Evolutionary conservation across 2,797 vertebrate genomes (phyloP).

Genomic region (Paedocypris micromegethes): DNA sequence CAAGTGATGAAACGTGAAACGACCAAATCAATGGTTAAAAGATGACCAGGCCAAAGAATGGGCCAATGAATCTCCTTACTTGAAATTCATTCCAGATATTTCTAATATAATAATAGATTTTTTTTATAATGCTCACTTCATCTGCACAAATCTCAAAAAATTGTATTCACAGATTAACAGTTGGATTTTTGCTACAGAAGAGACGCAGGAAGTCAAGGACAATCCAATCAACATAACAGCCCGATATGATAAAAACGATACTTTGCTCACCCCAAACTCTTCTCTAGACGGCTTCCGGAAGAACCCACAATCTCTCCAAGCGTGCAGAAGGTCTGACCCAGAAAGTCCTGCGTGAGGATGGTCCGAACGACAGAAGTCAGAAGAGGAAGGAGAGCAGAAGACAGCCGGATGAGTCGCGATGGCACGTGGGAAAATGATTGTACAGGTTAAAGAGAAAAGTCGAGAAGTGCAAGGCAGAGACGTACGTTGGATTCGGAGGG

Average conservation of each 20-base stretch:
- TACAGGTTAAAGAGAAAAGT: slow-evolving; percentile 57
- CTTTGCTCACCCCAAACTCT: slow-evolving; percentile 81
- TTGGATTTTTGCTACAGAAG: too few species aligned
- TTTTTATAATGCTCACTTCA: too few species aligned
- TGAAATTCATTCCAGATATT: too few species aligned
- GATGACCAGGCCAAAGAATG: too few species aligned
- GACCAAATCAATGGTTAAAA: too few species aligned
- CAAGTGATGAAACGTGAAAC: too few species aligned
- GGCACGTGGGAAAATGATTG: slow-evolving; percentile 40
- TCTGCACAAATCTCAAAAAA: too few species aligned
- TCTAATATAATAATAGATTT: too few species aligned
- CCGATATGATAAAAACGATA: slow-evolving; percentile 1
- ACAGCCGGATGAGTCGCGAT: slow-evolving; percentile 57
- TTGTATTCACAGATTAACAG: too few species aligned
- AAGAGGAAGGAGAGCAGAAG: slow-evolving; percentile 43
- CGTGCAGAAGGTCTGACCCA: slow-evolving; percentile 89
- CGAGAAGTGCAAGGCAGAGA: slow-evolving; percentile 62
- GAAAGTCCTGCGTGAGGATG: slow-evolving; percentile 76
- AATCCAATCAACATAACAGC: too few species aligned
- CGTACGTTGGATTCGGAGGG: slow-evolving; percentile 78
- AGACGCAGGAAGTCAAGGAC: too few species aligned
- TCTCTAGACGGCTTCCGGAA: slow-evolving; percentile 86
- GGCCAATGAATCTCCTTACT: too few species aligned
- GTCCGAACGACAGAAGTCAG: slow-evolving; percentile 36
- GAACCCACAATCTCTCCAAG: slow-evolving; percentile 93